phyloP scores from a whole-genome alignment of 2,888 invertebrate genomes.

The Spatulosminthurus flaviceps region DNA sequence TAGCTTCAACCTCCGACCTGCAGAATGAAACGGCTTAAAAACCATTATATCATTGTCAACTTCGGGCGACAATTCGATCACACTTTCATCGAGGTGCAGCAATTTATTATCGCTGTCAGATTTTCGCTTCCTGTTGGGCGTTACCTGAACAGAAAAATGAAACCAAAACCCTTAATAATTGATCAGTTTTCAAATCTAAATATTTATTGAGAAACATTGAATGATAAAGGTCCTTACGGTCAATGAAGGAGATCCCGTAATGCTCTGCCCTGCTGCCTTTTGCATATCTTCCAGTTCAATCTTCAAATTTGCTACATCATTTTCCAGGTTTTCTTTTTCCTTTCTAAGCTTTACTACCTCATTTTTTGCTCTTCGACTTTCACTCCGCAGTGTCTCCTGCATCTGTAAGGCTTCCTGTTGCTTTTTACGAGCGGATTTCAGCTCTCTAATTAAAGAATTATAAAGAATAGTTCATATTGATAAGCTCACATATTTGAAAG shows the following conservation, averaged over 20 bases:
- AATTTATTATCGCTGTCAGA: not conserved
- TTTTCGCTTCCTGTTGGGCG: slow-evolving; percentile 19
- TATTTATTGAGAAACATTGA: no score
- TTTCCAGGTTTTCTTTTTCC: slow-evolving; percentile 3
- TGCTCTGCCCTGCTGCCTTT: not conserved
- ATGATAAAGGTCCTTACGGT: no score
- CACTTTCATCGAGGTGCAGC: slow-evolving; percentile 18
- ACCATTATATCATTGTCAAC: slow-evolving; percentile 19
- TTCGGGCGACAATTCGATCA: slow-evolving; percentile 11
- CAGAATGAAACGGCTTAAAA: slow-evolving; percentile 22
- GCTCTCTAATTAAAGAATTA: no score
- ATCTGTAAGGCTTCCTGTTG: not conserved
- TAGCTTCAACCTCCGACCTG: no score
- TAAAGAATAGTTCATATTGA: no score
- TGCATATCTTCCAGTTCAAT: slow-evolving; percentile 19
- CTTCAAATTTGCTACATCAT: not conserved
- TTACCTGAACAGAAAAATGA: not conserved
- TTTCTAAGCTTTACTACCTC: not conserved
- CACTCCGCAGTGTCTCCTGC: not conserved
- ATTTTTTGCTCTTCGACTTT: not conserved
- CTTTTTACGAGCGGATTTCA: not conserved
- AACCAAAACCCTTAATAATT: not conserved
- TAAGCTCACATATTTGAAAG: no score
- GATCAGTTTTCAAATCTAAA: no score
- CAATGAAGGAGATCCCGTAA: no score